Percentiles rank a stretch among this genome's conserved stretches.
phyloP scores from a whole-genome alignment of 2,797 vertebrate species.

The Microhierax caerulescens region DNA sequence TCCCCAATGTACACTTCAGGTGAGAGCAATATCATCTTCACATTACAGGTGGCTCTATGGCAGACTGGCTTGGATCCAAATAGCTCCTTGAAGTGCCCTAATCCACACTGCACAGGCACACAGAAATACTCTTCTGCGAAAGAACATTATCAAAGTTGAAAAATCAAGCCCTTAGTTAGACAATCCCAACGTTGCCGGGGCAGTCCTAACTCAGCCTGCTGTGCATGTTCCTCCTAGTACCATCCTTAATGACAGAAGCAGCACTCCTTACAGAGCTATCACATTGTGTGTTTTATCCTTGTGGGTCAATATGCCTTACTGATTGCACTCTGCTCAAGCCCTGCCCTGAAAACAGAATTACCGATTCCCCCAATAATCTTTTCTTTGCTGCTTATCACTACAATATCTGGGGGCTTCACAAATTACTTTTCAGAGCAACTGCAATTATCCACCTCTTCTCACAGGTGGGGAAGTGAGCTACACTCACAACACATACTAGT shows the following conservation, averaged over 20 bases:
- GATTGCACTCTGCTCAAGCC: not conserved
- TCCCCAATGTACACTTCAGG: not conserved
- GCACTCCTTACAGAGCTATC: not conserved
- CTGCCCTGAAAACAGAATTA: not conserved
- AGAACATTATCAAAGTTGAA: not conserved
- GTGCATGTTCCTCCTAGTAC: not conserved
- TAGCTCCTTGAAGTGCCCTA: not conserved
- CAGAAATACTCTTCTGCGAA: not conserved
- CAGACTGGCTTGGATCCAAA: not conserved
- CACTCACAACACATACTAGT: not conserved
- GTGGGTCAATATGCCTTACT: not conserved
- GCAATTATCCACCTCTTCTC: not conserved
- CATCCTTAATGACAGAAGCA: not conserved
- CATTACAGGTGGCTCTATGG: not conserved
- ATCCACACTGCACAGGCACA: not conserved
- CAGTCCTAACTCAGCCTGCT: not conserved
- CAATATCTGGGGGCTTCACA: not conserved
- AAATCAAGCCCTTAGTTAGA: not conserved
- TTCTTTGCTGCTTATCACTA: not conserved
- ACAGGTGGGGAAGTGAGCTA: not conserved
- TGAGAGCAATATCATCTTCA: not conserved
- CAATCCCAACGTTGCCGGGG: not conserved
- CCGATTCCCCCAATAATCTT: not conserved
- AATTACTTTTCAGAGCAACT: not conserved
- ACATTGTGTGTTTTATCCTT: not conserved